Evolutionary conservation across 2,797 vertebrate species (phyloP).

Genomic region (Anabacerthia variegaticeps): DNA sequence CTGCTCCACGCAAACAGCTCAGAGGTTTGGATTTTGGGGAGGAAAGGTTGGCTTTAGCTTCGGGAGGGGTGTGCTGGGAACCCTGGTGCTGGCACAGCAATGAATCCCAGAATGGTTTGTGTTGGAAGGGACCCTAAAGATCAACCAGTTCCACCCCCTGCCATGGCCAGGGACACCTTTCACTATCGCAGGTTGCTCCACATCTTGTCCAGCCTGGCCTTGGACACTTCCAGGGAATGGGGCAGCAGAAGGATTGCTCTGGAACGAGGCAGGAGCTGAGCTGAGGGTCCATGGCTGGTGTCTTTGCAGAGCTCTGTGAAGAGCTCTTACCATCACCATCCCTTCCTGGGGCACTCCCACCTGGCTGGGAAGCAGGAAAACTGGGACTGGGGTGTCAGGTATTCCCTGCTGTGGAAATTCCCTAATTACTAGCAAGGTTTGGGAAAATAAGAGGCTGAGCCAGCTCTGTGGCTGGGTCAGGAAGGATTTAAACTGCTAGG

Average conservation of each 20-base stretch:
- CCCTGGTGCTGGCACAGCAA: not conserved
- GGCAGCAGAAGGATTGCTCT: not conserved
- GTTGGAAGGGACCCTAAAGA: not conserved
- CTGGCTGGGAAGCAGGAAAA: not conserved
- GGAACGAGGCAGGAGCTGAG: not conserved
- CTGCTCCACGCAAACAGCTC: not conserved
- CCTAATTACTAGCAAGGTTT: not conserved
- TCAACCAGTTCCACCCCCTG: not conserved
- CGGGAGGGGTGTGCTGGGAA: not conserved
- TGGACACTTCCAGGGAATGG: not conserved
- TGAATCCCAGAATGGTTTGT: not conserved
- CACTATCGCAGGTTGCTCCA: not conserved
- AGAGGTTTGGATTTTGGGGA: not conserved
- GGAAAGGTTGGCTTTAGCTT: not conserved
- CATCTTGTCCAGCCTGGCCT: rapidly evolving
- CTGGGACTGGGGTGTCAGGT: not conserved
- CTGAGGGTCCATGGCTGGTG: not conserved
- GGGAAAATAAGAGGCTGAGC: not conserved
- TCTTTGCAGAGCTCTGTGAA: not conserved
- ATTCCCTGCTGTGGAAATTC: not conserved
- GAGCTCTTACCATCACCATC: not conserved
- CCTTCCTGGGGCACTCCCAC: not conserved
- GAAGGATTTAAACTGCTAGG: not conserved
- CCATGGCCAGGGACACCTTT: not conserved
- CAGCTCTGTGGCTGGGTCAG: not conserved